Percentiles rank a stretch among this genome's conserved stretches.
These are phyloP conservation scores for Thera obeliscata DNA, from an alignment of 2,888 invertebrate species.

Conservation along the genomic window DNA sequence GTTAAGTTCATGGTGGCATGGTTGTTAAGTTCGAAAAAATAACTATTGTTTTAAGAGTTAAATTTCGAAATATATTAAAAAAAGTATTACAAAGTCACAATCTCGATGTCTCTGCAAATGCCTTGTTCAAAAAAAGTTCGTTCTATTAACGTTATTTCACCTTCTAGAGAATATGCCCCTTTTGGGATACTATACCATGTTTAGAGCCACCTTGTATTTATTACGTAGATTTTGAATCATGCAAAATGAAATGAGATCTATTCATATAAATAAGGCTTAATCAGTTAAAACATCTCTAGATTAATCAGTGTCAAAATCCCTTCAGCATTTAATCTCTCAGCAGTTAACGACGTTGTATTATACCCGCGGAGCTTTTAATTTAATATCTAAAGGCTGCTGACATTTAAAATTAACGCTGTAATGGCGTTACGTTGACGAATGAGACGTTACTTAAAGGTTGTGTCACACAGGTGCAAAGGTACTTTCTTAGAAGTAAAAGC, in stretches of 20 bases:
- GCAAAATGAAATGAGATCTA: neutral
- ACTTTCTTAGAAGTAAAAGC: neutral
- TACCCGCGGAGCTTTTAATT: conserved; percentile 30
- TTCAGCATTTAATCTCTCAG: conserved; percentile 29
- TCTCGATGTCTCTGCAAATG: too few relatives aligned
- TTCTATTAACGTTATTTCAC: too few relatives aligned
- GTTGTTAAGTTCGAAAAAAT: too few relatives aligned
- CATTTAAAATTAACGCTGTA: conserved; percentile 40
- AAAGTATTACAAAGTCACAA: too few relatives aligned
- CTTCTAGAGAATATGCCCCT: too few relatives aligned
- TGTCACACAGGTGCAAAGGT: neutral
- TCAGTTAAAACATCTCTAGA: conserved; percentile 25
- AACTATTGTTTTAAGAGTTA: too few relatives aligned
- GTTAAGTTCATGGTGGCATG: too few relatives aligned
- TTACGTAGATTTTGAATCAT: too few relatives aligned
- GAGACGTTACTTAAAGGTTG: conserved; percentile 11
- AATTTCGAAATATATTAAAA: too few relatives aligned
- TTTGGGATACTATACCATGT: too few relatives aligned
- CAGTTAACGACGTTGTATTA: conserved; percentile 25
- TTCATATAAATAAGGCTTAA: conserved; percentile 24
- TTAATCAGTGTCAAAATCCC: conserved; percentile 34
- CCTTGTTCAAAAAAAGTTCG: too few relatives aligned
- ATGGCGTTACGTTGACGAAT: conserved; percentile 30
- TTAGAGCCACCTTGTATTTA: too few relatives aligned
- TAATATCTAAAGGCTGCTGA: conserved; percentile 34